Conservation (phyloP, 1,140 invertebrate species). For the Leptinotarsa lineolata region DNA sequence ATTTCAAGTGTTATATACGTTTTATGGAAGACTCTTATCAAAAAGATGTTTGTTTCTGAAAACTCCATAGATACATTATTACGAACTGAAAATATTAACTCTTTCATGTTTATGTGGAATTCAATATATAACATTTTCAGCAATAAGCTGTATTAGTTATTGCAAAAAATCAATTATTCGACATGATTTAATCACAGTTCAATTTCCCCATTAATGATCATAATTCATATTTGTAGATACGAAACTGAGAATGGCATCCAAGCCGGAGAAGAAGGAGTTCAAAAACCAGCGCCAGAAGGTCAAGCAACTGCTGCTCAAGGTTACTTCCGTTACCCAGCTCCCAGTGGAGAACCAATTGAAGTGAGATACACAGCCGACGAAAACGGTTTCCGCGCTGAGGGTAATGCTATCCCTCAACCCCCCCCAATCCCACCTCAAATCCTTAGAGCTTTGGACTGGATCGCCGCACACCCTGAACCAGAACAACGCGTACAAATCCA, state of each 20-base stretch:
- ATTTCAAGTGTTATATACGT: too few species aligned
- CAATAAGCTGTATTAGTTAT: too few species aligned
- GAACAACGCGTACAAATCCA: constrained; percentile 18
- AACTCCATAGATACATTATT: too few species aligned
- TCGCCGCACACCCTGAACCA: constrained; percentile 49
- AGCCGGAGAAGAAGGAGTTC: constrained; percentile 65
- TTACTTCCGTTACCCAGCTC: constrained; percentile 57
- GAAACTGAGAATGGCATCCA: constrained; percentile 72
- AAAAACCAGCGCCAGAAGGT: neutral
- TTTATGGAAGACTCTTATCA: too few species aligned
- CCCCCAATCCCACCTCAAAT: constrained; percentile 59
- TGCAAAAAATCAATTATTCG: too few species aligned
- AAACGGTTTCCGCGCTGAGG: constrained; percentile 59
- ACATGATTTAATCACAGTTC: too few species aligned
- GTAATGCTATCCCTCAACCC: constrained; percentile 61
- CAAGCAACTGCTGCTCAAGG: constrained; percentile 44
- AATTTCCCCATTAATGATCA: too few species aligned
- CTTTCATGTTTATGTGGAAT: too few species aligned
- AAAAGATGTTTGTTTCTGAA: too few species aligned
- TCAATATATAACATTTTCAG: too few species aligned
- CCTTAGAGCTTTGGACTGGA: constrained; percentile 52
- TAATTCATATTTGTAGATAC: constrained; percentile 55
- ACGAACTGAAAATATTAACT: too few species aligned
- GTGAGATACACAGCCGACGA: constrained; percentile 63
- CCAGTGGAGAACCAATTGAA: constrained; percentile 58